These are phyloP conservation scores for Ophion ventricosus DNA, from an alignment of 2,888 invertebrate species.

Conservation along the genomic window DNA sequence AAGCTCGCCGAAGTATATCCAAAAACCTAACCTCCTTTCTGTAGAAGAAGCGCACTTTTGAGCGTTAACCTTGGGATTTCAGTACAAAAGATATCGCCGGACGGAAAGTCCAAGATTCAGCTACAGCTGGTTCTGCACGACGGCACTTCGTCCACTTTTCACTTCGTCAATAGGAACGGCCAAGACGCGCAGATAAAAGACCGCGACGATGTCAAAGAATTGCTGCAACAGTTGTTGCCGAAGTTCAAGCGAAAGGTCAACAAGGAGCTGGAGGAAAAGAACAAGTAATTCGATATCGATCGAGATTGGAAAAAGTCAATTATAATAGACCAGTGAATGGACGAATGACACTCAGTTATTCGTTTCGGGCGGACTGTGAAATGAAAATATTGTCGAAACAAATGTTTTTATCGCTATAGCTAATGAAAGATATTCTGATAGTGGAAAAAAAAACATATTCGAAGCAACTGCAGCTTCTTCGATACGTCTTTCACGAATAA, in stretches of 20 bases:
- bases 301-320: not conserved
- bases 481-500: not conserved
- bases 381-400: no score
- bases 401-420: no score
- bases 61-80: constrained; percentile 72
- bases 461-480: not conserved
- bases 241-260: constrained; percentile 97
- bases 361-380: no score
- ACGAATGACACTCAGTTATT: no score
- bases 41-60: not conserved
- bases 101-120: constrained; percentile 98
- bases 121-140: constrained; percentile 98
- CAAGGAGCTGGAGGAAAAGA: constrained; percentile 95
- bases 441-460: no score
- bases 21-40: not conserved
- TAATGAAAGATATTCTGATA: no score
- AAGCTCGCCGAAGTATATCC: not conserved
- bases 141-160: constrained; percentile 97
- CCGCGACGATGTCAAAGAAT: constrained; percentile 96
- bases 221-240: constrained; percentile 94
- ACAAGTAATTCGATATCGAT: constrained; percentile 84
- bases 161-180: constrained; percentile 96
- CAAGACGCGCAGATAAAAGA: constrained; percentile 93
- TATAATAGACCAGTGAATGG: no score
- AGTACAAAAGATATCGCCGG: constrained; percentile 99